Conservation (phyloP, 2,888 invertebrate genomes). For the Sphaeridia pumilis region DNA sequence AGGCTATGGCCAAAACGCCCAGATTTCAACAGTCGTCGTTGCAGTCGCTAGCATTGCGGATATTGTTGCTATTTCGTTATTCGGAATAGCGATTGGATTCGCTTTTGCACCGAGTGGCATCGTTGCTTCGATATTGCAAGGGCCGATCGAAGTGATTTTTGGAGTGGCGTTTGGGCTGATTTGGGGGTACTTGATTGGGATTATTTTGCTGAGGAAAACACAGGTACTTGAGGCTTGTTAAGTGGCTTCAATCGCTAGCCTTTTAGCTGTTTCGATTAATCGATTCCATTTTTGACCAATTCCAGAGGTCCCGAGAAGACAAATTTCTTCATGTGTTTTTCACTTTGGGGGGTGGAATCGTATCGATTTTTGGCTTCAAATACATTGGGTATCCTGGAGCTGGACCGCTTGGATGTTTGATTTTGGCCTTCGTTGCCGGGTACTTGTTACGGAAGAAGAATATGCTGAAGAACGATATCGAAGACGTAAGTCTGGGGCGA, state of each 20-base stretch:
- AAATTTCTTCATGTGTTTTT: constrained; percentile 44
- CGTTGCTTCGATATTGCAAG: constrained; percentile 19
- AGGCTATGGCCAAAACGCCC: constrained; percentile 57
- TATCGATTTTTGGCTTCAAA: constrained; percentile 53
- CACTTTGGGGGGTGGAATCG: constrained; percentile 50
- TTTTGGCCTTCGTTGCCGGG: constrained; percentile 48
- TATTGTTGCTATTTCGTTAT: constrained; percentile 59
- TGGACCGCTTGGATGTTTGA: constrained; percentile 50
- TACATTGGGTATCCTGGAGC: constrained; percentile 51
- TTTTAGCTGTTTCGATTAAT: neutral
- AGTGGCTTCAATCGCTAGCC: neutral
- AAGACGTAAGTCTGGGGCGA: constrained; percentile 10
- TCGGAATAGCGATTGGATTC: constrained; percentile 53
- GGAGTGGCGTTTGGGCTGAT: constrained; percentile 22
- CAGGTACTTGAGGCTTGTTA: constrained; percentile 7
- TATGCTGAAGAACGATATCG: constrained; percentile 16
- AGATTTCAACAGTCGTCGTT: constrained; percentile 60
- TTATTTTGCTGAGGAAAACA: constrained; percentile 12
- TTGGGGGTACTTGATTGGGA: constrained; percentile 19
- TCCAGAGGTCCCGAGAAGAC: constrained; percentile 9
- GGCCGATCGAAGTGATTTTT: constrained; percentile 24
- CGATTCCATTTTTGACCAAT: neutral
- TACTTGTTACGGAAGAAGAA: constrained; percentile 42
- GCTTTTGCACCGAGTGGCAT: constrained; percentile 48
- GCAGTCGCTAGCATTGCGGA: constrained; percentile 63